Evolutionary conservation across 1,140 invertebrate genomes (phyloP), one percentile per base, ranked within the genome.

Genomic region (Drosophila pseudoobscura): DNA sequence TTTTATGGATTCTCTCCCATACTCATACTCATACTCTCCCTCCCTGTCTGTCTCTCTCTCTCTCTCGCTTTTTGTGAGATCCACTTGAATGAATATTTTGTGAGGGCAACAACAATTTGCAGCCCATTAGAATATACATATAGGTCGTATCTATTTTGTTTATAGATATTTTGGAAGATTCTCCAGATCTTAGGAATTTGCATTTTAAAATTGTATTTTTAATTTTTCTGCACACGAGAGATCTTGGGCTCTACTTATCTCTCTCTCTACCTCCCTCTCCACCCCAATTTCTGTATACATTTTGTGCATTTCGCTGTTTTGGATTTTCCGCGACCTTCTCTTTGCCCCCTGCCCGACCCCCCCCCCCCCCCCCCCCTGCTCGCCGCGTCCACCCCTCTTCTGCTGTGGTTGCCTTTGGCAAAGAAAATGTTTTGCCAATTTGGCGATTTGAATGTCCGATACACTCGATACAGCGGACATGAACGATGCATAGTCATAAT

Each of bases 401-500:
- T 39, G 11, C 8, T 39, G 35, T 3, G 9, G 31, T 56, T 20
- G 65, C 65, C 65, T 69, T 69, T 55, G 65, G 65, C 65, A 55
- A 68, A 69, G 65, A 69, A 69, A 69, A 69, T 69, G 63, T 69
- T 69, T 69, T 76, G 78, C 65, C 78, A 80, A 80, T 69, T 80
- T 80, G 73, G 49, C 78, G 78, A 80, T 80, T 80, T 76, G 72
- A 80, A 76, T 76, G 64, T 56, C 74, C 75, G 77, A 80, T 80
- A 80, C 71, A 71, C 77, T 68, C 63, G 11, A 53, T 7, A 8
- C 8, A 8, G 8, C 52, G 71, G 74, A 77, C 75, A 59, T 77
- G 68, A 73, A 69, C 62, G 60, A 69, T 78, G 69, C 70, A 69
- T 75, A 69, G 62, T 59, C 76, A 79, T 79, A 79, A 65, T 78